phyloP scores from a whole-genome alignment of 1,140 invertebrate species.

The Meloidogyne hapla region DNA sequence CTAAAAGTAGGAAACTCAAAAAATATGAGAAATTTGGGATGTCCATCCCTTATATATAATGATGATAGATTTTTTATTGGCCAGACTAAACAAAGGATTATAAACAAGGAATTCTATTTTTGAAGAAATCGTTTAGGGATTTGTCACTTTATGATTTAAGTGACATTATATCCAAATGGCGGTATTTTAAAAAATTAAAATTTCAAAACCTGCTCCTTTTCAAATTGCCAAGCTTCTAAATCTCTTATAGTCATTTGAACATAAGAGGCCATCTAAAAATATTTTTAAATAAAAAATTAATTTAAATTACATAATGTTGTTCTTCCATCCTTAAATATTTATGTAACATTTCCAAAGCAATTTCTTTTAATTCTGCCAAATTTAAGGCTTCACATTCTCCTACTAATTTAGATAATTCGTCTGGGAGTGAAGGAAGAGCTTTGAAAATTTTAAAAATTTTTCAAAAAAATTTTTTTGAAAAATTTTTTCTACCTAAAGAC shows the following conservation, averaged over 20 bases:
- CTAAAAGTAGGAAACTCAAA: too few species aligned
- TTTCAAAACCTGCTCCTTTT: conserved; percentile 53
- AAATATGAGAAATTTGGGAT: too few species aligned
- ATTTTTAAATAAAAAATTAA: not conserved
- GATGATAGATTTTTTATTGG: too few species aligned
- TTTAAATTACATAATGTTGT: conserved; percentile 54
- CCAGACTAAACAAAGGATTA: too few species aligned
- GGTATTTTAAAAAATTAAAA: not conserved
- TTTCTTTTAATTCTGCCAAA: conserved; percentile 57
- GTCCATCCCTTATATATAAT: too few species aligned
- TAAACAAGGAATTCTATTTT: too few species aligned
- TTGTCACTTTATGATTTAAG: not conserved
- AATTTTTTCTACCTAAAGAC: conserved; percentile 29
- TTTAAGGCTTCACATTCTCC: conserved; percentile 63
- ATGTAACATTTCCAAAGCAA: conserved; percentile 58
- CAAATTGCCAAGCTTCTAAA: conserved; percentile 62
- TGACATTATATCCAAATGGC: not conserved
- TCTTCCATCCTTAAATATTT: conserved; percentile 62
- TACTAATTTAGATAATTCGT: conserved; percentile 61
- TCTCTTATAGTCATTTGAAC: conserved; percentile 57
- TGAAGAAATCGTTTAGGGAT: too few species aligned
- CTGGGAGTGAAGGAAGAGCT: conserved; percentile 61
- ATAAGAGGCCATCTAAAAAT: conserved; percentile 47
- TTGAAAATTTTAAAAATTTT: not conserved
- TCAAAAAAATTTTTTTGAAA: not conserved